phyloP scores from a whole-genome alignment of 2,888 invertebrate species.

The Vesta saturnalis region DNA sequence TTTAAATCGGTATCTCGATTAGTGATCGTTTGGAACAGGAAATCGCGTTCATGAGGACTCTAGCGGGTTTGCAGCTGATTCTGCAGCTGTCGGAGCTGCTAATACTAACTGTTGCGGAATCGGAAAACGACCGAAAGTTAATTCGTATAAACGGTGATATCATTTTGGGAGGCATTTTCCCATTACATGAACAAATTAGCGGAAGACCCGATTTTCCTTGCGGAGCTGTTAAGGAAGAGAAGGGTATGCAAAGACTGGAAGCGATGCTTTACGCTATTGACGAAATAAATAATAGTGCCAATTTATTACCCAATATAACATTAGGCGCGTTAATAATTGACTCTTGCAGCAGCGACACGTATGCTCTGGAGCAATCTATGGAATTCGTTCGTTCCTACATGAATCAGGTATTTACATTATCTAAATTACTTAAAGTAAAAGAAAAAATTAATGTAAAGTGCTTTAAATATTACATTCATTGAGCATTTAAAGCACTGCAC shows the following conservation, averaged over 20 bases:
- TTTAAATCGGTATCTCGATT: slow-evolving; percentile 34
- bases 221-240: slow-evolving; percentile 71
- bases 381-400: slow-evolving; percentile 71
- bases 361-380: slow-evolving; percentile 75
- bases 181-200: slow-evolving; percentile 71
- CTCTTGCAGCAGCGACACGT: slow-evolving; percentile 72
- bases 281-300: slow-evolving; percentile 69
- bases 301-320: slow-evolving; percentile 70
- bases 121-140: slow-evolving; percentile 50
- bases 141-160: slow-evolving; percentile 68
- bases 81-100: slow-evolving; percentile 35
- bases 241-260: slow-evolving; percentile 76
- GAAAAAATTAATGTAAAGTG: background rate
- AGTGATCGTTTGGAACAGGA: slow-evolving; percentile 29
- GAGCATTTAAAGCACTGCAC: slow-evolving; percentile 1
- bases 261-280: slow-evolving; percentile 75
- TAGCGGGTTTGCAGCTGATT: slow-evolving; percentile 1
- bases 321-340: slow-evolving; percentile 71
- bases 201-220: slow-evolving; percentile 61
- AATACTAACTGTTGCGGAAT: slow-evolving; percentile 37
- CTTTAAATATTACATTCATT: slow-evolving; percentile 10
- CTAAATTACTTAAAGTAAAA: background rate
- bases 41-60: slow-evolving; percentile 23
- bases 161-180: slow-evolving; percentile 75
- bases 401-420: slow-evolving; percentile 57